phyloP scores from a whole-genome alignment of 2,113 vertebrate genomes.

The Corythoichthys intestinalis region DNA sequence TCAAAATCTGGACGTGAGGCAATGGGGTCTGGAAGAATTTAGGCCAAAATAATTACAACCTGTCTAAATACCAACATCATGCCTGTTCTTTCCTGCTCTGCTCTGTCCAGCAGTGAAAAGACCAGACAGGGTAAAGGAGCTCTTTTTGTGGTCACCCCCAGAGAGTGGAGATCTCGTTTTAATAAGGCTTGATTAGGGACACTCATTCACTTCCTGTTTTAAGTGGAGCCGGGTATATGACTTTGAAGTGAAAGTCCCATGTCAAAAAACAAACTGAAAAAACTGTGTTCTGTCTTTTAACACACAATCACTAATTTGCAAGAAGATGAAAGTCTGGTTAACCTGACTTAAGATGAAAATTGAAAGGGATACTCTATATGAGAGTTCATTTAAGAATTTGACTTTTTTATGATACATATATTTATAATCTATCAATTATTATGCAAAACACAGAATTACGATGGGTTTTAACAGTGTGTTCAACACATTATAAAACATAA shows the following conservation, averaged over 20 bases:
- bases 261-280: constrained; percentile 26
- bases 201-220: constrained; percentile 35
- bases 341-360: background rate
- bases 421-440: background rate
- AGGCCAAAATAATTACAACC: constrained; percentile 59
- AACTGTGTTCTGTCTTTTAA: constrained; percentile 54
- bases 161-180: constrained; percentile 36
- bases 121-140: constrained; percentile 27
- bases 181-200: constrained; percentile 57
- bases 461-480: background rate
- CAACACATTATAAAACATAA: background rate
- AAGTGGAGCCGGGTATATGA: constrained; percentile 19
- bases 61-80: constrained; percentile 48
- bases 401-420: background rate
- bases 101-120: constrained; percentile 31
- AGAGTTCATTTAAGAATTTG: background rate
- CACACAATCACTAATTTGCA: constrained; percentile 53
- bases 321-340: constrained; percentile 47
- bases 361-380: background rate
- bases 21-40: constrained; percentile 55
- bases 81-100: constrained; percentile 21
- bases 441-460: background rate
- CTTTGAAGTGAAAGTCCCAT: constrained; percentile 50
- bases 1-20: constrained; percentile 41
- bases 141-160: constrained; percentile 50